Percentiles rank a stretch among this genome's conserved stretches.
Conservation (phyloP, 1,140 invertebrate genomes). For the Bombus soroeensis region DNA sequence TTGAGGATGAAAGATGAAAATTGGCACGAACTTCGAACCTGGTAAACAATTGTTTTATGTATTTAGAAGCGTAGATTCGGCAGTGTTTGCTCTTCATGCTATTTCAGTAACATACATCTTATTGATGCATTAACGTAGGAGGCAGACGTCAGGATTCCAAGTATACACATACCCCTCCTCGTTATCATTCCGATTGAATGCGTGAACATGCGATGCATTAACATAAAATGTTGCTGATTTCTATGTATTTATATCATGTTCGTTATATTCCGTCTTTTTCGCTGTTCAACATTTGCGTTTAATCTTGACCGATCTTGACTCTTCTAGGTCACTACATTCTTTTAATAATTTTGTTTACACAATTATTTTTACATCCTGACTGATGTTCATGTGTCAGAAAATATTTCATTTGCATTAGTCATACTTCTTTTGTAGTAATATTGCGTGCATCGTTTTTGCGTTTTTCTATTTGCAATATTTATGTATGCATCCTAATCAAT, state of each 20-base stretch:
- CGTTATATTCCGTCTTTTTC: neutral
- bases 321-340: too few species aligned
- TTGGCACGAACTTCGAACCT: conserved; percentile 26
- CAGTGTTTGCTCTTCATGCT: neutral
- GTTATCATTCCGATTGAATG: neutral
- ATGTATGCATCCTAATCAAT: too few species aligned
- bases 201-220: neutral
- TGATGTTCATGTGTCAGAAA: too few species aligned
- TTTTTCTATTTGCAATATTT: too few species aligned
- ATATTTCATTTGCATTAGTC: too few species aligned
- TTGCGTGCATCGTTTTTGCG: too few species aligned
- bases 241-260: neutral
- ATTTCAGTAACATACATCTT: conserved; percentile 22
- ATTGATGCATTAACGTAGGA: conserved; percentile 12
- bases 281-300: neutral
- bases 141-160: neutral
- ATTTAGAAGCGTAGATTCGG: conserved; percentile 18
- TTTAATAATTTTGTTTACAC: too few species aligned
- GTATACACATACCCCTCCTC: neutral
- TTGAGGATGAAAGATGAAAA: neutral
- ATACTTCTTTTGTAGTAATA: too few species aligned
- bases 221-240: neutral
- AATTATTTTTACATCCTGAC: too few species aligned
- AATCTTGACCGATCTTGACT: neutral
- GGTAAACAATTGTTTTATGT: conserved; percentile 15